phyloP scores from a whole-genome alignment of 2,888 invertebrate genomes.

The Lycaena phlaeas region DNA sequence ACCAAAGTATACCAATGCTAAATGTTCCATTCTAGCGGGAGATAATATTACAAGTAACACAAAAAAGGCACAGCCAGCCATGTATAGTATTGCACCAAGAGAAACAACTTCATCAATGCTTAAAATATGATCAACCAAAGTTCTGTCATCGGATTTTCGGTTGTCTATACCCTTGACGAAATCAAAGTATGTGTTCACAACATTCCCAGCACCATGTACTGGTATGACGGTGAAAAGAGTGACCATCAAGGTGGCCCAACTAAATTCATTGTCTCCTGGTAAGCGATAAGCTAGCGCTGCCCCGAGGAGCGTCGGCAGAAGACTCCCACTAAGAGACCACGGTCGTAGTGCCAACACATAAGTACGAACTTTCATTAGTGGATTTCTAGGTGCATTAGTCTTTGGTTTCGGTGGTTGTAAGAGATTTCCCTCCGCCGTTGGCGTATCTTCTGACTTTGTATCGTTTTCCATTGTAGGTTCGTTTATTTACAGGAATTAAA shows the following conservation, averaged over 20 bases:
- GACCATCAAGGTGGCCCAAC: slow-evolving; percentile 82
- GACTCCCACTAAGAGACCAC: slow-evolving; percentile 93
- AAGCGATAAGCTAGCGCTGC: slow-evolving; percentile 90
- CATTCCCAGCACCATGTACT: slow-evolving; percentile 96
- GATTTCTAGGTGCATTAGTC: slow-evolving; percentile 47
- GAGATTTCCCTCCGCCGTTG: slow-evolving; percentile 55
- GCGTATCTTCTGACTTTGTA: slow-evolving; percentile 40
- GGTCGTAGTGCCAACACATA: slow-evolving; percentile 92
- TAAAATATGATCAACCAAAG: slow-evolving; percentile 93
- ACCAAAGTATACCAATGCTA: slow-evolving; percentile 95
- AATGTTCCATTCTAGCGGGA: slow-evolving; percentile 94
- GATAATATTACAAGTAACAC: slow-evolving; percentile 83
- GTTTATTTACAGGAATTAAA: neutral
- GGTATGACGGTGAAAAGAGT: slow-evolving; percentile 90
- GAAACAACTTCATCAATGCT: slow-evolving; percentile 82
- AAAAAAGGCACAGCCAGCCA: slow-evolving; percentile 89
- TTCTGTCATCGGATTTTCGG: slow-evolving; percentile 93
- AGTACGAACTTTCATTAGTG: slow-evolving; percentile 89
- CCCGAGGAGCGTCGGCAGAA: slow-evolving; percentile 92
- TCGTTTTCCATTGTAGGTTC: slow-evolving; percentile 22
- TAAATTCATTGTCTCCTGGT: slow-evolving; percentile 82
- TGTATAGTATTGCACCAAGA: slow-evolving; percentile 89
- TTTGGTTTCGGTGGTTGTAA: slow-evolving; percentile 57
- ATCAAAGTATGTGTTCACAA: slow-evolving; percentile 97
- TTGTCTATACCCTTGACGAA: slow-evolving; percentile 95